phyloP scores from a whole-genome alignment of 2,113 vertebrate genomes.

The Xyliphius kryptos region DNA sequence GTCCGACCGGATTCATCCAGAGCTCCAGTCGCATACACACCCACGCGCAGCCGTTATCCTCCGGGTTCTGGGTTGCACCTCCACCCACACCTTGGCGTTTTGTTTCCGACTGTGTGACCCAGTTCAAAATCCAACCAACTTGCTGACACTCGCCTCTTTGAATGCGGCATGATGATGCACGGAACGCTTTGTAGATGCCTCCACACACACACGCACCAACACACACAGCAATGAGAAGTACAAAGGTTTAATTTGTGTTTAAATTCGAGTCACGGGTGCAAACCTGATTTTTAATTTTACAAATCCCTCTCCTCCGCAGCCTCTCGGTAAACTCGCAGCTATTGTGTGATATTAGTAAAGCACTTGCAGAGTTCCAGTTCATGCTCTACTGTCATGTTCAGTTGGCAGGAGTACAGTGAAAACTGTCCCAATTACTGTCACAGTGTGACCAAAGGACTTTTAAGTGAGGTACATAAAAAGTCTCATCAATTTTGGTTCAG shows the following conservation, averaged over 20 bases:
- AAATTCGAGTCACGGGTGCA: too few species aligned
- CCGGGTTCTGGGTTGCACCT: neutral
- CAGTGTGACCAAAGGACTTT: constrained; percentile 17
- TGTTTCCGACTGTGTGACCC: neutral
- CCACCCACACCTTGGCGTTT: neutral
- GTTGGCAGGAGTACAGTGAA: constrained; percentile 10
- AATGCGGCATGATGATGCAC: too few species aligned
- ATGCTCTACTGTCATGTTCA: constrained; percentile 13
- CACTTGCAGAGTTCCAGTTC: constrained; percentile 18
- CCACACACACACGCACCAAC: too few species aligned
- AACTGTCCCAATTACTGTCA: constrained; percentile 42
- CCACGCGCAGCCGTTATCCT: neutral
- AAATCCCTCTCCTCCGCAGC: too few species aligned
- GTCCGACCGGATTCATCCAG: constrained; percentile 15
- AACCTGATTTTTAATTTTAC: constrained; percentile 21
- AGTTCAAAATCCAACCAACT: neutral
- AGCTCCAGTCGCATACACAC: neutral
- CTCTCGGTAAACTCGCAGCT: too few species aligned
- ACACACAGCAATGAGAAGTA: too few species aligned
- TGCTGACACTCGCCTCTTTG: too few species aligned
- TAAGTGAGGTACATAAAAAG: constrained; percentile 16
- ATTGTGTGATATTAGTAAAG: constrained; percentile 5
- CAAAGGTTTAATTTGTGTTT: too few species aligned
- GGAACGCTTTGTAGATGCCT: too few species aligned
- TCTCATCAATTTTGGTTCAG: constrained; percentile 9